Percentiles rank a stretch among this genome's conserved stretches.
Evolutionary conservation across 2,888 invertebrate genomes (phyloP).

Genomic region (Acholoe squamosa): DNA sequence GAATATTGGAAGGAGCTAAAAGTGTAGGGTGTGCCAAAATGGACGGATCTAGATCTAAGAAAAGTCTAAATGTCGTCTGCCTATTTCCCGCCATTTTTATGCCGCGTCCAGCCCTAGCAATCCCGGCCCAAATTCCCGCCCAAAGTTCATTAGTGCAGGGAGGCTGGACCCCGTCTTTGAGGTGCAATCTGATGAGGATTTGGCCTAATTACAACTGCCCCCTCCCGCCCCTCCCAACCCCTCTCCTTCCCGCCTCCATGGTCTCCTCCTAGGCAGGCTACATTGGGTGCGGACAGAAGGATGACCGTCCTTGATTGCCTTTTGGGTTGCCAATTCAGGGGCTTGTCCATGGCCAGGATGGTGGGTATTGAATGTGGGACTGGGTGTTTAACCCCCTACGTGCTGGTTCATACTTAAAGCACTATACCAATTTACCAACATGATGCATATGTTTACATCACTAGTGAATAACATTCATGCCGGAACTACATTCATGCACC

Average conservation of each 20-base stretch:
- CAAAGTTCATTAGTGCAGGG: neutral
- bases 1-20: too few relatives aligned
- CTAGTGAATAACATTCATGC: too few relatives aligned
- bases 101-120: neutral
- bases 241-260: neutral
- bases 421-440: too few relatives aligned
- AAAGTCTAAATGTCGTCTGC: too few relatives aligned
- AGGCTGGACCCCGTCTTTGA: neutral
- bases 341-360: neutral
- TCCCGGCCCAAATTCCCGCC: neutral
- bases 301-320: neutral
- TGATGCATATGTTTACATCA: too few relatives aligned
- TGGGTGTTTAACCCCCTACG: too few relatives aligned
- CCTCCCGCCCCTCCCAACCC: neutral
- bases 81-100: neutral
- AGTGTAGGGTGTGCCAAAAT: too few relatives aligned
- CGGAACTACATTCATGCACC: too few relatives aligned
- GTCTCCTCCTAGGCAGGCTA: neutral
- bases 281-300: neutral
- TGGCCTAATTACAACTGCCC: conserved; percentile 1
- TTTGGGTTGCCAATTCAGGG: neutral
- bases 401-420: too few relatives aligned
- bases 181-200: conserved; percentile 11
- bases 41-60: too few relatives aligned
- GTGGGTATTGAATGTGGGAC: neutral